phyloP scores from a whole-genome alignment of 2,113 vertebrate species.

The Sarotherodon lohbergeri region DNA sequence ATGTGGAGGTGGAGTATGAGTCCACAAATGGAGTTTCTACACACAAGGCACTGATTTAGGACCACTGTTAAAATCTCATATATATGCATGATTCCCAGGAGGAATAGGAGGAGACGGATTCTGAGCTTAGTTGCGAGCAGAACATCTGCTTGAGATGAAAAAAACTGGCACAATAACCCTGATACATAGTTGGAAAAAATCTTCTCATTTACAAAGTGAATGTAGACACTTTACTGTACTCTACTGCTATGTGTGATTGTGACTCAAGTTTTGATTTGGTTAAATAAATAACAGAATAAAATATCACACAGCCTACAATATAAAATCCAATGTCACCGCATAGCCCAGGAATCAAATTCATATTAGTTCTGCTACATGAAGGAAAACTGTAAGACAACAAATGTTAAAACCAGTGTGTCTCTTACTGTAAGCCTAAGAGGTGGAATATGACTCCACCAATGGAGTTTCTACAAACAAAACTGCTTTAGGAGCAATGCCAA shows the following conservation, averaged over 20 bases:
- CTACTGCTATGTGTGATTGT: too few relatives aligned
- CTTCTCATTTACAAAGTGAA: not conserved
- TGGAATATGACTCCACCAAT: constrained; percentile 33
- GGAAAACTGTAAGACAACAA: not conserved
- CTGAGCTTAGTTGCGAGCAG: too few relatives aligned
- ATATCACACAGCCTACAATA: not conserved
- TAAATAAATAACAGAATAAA: not conserved
- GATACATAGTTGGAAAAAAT: too few relatives aligned
- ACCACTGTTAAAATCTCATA: too few relatives aligned
- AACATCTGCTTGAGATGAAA: too few relatives aligned
- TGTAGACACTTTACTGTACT: not conserved
- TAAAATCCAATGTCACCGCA: not conserved
- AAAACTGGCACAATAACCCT: too few relatives aligned
- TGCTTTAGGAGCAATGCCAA: not conserved
- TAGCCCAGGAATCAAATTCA: not conserved
- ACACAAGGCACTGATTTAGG: too few relatives aligned
- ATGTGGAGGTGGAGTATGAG: constrained; percentile 34
- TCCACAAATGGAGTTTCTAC: constrained; percentile 12
- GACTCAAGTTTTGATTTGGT: not conserved
- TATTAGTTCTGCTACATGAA: not conserved
- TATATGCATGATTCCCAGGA: too few relatives aligned
- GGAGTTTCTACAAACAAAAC: not conserved
- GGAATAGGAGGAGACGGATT: too few relatives aligned
- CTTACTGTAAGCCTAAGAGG: not conserved
- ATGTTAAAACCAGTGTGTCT: not conserved